These are phyloP conservation scores for Stegodyphus dumicola DNA, from an alignment of 1,140 invertebrate genomes.

Conservation along the genomic window DNA sequence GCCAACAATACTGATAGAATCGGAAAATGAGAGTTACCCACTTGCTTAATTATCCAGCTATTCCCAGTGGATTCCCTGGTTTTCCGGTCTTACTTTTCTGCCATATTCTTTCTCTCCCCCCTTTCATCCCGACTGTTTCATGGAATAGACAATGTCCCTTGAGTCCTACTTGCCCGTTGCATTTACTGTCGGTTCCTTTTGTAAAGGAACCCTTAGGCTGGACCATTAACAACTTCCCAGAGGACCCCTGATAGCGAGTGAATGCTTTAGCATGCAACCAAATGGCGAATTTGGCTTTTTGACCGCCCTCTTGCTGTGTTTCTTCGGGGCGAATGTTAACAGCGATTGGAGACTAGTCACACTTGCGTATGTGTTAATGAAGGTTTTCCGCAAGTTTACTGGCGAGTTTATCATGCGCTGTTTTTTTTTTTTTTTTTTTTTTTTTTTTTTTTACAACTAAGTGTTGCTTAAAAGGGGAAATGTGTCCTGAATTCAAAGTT, in stretches of 20 bases:
- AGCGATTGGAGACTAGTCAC: no score
- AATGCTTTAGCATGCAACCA: constrained; percentile 44
- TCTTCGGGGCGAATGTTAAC: not conserved
- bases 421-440: no score
- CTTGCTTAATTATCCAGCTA: constrained; percentile 45
- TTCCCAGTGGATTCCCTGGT: constrained; percentile 19
- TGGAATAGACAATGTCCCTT: constrained; percentile 15
- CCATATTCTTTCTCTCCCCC: not conserved
- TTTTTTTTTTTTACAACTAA: no score
- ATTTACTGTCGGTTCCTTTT: constrained; percentile 48
- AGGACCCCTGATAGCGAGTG: constrained; percentile 36
- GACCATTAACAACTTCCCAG: constrained; percentile 53
- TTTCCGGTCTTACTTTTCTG: constrained; percentile 24
- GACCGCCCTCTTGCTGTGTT: constrained; percentile 8
- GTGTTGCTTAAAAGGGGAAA: no score
- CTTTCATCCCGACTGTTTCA: constrained; percentile 15
- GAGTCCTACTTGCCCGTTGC: constrained; percentile 29
- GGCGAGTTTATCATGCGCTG: no score
- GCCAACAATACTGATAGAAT: constrained; percentile 9
- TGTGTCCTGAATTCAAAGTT: no score
- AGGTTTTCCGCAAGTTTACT: no score
- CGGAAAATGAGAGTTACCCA: constrained; percentile 14
- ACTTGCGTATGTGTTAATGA: no score
- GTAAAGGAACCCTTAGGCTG: constrained; percentile 39
- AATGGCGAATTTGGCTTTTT: constrained; percentile 30